Evolutionary conservation across 2,113 vertebrate species (phyloP), one percentile per base, ranked within the genome.

Genomic region (Gadus macrocephalus): DNA sequence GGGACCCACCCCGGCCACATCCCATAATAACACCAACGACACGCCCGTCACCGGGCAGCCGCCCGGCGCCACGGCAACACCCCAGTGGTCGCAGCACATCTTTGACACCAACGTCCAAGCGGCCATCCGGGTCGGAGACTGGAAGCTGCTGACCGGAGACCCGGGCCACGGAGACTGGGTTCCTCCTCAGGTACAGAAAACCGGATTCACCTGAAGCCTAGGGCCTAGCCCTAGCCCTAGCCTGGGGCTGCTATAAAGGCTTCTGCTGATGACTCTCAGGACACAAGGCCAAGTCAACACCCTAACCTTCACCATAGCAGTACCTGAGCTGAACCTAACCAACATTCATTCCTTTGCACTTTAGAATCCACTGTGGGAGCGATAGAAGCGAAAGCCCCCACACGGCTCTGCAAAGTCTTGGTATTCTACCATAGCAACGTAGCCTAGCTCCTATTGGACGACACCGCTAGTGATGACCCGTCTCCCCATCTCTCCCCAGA

Each of bases 131-230:
- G 94, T 95, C 0, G 92, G 96, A 0, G 95, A 97, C 80, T 98
- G 96, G 95, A 98, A 98, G 60, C 92, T 98, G 58, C 89, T 98
- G 27, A 98, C 96, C 0, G 96, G 96, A 0, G 95, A 98, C 75
- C 97, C 97, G 0, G 97, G 97, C 0, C 95, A 96, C 5, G 94
- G 96, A 0, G 97, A 98, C 70, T 98, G 97, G 97, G 93, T 98
- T 67, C 97, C 96, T 0, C 95, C 93, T 0, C 97, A 98, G 91
- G 95, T 93, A 0, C 80, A 89, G 64, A 90, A 1, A 42, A 35
- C 31, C 25, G 15, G 55, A 16, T 25, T 25, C 25, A 25, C 25
- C 25, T 25, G 25, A 25, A 25, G 25, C 20, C 20, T 20, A 20
- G 20, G 28, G 3, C 28, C 28, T 31, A 31, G 28, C 3, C 28